These are phyloP conservation scores for Brachionus calyciflorus DNA, from an alignment of 1,140 invertebrate genomes.

Conservation along the genomic window DNA sequence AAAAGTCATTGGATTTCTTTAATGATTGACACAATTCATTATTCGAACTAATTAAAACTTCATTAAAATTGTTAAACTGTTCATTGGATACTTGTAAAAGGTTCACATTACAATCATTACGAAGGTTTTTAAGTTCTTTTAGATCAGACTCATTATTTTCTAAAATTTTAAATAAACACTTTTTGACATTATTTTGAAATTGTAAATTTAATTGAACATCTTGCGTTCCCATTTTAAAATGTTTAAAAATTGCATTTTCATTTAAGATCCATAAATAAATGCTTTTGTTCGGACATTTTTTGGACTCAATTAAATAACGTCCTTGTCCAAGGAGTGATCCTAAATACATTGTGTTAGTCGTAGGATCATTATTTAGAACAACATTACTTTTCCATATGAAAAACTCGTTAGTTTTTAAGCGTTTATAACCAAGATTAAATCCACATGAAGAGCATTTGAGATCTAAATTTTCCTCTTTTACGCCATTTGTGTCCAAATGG, in stretches of 20 bases:
- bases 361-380: neutral
- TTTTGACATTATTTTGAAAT: neutral
- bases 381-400: conserved; percentile 22
- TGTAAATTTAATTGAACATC: neutral
- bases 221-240: neutral
- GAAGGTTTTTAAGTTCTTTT: conserved; percentile 23
- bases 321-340: neutral
- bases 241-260: conserved; percentile 14
- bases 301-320: conserved; percentile 2
- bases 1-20: neutral
- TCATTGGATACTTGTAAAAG: neutral
- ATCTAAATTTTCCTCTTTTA: neutral
- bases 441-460: conserved; percentile 23
- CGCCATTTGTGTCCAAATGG: neutral
- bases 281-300: neutral
- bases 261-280: conserved; percentile 36
- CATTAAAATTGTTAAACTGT: neutral
- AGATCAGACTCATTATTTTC: neutral
- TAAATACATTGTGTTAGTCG: neutral
- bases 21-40: neutral
- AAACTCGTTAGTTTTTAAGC: neutral
- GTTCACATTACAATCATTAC: conserved; percentile 20
- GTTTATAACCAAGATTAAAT: neutral
- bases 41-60: neutral
- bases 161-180: conserved; percentile 10